These are phyloP conservation scores for Mizuhopecten yessoensis DNA, from an alignment of 1,140 invertebrate genomes.

Conservation along the genomic window DNA sequence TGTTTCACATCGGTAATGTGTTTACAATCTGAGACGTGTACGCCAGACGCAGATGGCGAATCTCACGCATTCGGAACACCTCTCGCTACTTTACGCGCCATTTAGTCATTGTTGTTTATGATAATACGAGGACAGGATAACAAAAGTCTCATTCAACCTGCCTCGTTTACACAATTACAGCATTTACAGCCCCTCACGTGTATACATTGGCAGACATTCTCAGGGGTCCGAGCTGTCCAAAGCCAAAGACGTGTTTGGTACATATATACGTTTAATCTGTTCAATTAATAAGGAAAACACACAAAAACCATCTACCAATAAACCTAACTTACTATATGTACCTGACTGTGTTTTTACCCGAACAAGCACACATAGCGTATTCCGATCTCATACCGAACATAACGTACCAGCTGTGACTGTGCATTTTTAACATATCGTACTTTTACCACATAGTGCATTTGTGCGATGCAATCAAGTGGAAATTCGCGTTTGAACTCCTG, in stretches of 20 bases:
- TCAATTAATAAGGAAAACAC: background rate
- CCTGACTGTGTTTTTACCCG: too few species aligned
- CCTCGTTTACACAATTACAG: background rate
- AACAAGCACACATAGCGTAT: background rate
- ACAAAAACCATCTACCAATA: background rate
- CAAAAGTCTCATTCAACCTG: constrained; percentile 2
- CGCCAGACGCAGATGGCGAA: constrained; percentile 11
- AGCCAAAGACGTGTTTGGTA: too few species aligned
- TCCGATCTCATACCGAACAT: background rate
- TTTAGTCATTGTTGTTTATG: constrained; percentile 17
- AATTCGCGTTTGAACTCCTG: too few species aligned
- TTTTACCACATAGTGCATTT: too few species aligned
- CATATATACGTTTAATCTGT: background rate
- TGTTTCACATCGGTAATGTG: background rate
- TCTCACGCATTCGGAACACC: constrained; percentile 22
- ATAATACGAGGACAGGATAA: background rate
- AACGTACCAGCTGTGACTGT: background rate
- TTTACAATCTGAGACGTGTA: constrained; percentile 22
- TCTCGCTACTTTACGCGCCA: constrained; percentile 31
- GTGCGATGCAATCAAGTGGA: too few species aligned
- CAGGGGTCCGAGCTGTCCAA: background rate
- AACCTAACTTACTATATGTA: background rate
- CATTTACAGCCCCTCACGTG: background rate
- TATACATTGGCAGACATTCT: background rate
- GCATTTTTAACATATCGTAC: too few species aligned